Percentiles rank a stretch among this genome's conserved stretches.
phyloP scores from a whole-genome alignment of 1,140 invertebrate genomes.

The Pseudomyrmex dendroicus region DNA sequence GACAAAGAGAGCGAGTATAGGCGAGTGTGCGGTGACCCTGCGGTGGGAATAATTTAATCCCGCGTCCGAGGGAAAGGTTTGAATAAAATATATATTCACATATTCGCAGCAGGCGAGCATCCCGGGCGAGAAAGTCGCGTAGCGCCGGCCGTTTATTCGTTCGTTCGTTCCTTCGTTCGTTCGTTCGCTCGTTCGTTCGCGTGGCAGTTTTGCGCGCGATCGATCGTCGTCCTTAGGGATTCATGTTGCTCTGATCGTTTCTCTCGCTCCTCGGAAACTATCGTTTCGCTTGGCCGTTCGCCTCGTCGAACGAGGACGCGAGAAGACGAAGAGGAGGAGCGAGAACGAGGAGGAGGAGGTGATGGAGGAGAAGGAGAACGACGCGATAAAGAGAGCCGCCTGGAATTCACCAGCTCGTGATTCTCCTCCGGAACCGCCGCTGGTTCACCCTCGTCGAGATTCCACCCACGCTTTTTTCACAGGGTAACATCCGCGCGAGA shows the following conservation, averaged over 20 bases:
- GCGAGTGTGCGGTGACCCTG: conserved; percentile 41
- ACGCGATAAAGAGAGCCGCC: conserved; percentile 22
- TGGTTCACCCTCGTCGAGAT: conserved; percentile 82
- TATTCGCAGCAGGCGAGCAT: conserved; percentile 84
- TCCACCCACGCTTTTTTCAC: conserved; percentile 85
- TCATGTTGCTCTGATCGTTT: conserved; percentile 80
- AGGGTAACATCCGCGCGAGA: conserved; percentile 78
- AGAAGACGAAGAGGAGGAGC: conserved; percentile 63
- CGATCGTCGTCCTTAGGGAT: conserved; percentile 63
- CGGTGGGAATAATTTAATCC: conserved; percentile 83
- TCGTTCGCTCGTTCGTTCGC: not conserved
- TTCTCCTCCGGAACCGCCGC: conserved; percentile 55
- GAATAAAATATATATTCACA: conserved; percentile 86
- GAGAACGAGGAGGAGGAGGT: conserved; percentile 30
- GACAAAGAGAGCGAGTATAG: not conserved
- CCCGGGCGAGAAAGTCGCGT: conserved; percentile 73
- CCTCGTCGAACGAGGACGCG: conserved; percentile 61
- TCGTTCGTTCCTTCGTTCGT: not conserved
- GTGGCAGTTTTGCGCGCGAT: not conserved
- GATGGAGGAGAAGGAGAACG: conserved; percentile 29
- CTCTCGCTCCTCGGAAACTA: conserved; percentile 81
- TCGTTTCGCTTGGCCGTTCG: conserved; percentile 76
- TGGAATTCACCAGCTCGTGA: not conserved
- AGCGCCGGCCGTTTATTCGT: conserved; percentile 1
- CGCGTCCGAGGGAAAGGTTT: conserved; percentile 82